phyloP scores from a whole-genome alignment of 92 coral and sea anemone genomes.

The Zoanthus solanderi region DNA sequence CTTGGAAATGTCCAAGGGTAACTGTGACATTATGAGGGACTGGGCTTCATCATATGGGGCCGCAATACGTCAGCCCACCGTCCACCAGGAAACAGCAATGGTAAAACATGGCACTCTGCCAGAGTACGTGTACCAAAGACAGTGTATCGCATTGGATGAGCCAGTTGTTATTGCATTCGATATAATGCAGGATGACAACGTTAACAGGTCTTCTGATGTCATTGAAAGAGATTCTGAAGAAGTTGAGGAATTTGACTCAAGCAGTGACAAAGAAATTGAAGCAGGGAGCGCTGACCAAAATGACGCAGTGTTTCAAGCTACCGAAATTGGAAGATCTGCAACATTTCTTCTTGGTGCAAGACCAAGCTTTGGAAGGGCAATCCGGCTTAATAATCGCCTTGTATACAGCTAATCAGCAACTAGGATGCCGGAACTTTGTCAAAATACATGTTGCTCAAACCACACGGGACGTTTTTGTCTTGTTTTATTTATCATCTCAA shows the following conservation, averaged over 20 bases:
- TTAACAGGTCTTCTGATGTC: neutral
- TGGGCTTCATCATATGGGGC: conserved; percentile 68
- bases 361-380: neutral
- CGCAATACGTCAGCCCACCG: conserved; percentile 58
- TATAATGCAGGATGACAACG: neutral
- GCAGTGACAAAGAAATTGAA: conserved; percentile 27
- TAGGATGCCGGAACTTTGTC: too few relatives aligned
- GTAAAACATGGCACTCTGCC: conserved; percentile 52
- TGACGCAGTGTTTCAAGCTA: conserved; percentile 24
- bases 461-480: neutral
- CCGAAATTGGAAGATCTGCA: conserved; percentile 68
- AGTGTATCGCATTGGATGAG: conserved; percentile 13
- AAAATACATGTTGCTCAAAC: neutral
- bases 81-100: conserved; percentile 13
- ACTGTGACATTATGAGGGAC: conserved; percentile 48
- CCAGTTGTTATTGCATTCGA: conserved; percentile 1
- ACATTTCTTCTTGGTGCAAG: neutral
- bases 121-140: conserved; percentile 47
- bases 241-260: conserved; percentile 4
- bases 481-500: neutral
- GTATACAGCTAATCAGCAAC: too few relatives aligned
- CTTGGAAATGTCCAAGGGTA: conserved; percentile 34
- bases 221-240: conserved; percentile 5
- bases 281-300: conserved; percentile 28
- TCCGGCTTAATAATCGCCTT: neutral